These are phyloP conservation scores for Cordilura impudica DNA, from an alignment of 2,888 invertebrate species.

Conservation along the genomic window DNA sequence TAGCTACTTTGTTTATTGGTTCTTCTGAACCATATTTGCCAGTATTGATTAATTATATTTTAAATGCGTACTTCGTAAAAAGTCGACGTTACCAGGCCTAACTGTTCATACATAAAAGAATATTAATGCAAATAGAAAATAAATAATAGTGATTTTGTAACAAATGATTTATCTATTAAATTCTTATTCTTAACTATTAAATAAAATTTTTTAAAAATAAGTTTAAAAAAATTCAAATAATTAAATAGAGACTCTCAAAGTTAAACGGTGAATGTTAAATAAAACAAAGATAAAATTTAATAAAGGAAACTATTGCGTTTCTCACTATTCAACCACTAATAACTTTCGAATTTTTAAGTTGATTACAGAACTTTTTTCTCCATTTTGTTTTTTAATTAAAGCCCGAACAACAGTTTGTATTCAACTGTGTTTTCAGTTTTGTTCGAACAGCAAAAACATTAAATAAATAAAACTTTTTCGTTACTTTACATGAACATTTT, in stretches of 20 bases:
- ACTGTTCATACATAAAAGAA: too few relatives aligned
- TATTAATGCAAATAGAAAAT: too few relatives aligned
- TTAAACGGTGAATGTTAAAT: too few relatives aligned
- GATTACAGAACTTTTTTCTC: slow-evolving; percentile 11
- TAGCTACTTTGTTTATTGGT: too few relatives aligned
- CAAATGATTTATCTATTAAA: too few relatives aligned
- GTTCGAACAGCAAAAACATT: background rate
- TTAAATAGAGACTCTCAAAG: too few relatives aligned
- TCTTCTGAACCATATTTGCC: too few relatives aligned
- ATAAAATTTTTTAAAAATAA: background rate
- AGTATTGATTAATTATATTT: too few relatives aligned
- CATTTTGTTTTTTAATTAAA: slow-evolving; percentile 22
- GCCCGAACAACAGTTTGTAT: slow-evolving; percentile 15
- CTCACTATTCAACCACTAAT: slow-evolving; percentile 3
- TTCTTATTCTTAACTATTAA: too few relatives aligned
- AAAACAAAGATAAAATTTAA: background rate
- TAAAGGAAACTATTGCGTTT: background rate
- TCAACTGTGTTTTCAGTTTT: slow-evolving; percentile 15
- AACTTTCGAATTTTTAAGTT: slow-evolving; percentile 21
- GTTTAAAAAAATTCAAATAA: background rate
- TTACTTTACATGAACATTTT: background rate
- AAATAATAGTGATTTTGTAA: too few relatives aligned
- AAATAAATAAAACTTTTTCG: slow-evolving; percentile 31
- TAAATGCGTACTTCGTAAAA: too few relatives aligned
- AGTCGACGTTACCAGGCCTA: too few relatives aligned